Evolutionary conservation across 2,113 vertebrate species (phyloP), one percentile per base, ranked within the genome.

Genomic region (Lamprologus tigripictilis): DNA sequence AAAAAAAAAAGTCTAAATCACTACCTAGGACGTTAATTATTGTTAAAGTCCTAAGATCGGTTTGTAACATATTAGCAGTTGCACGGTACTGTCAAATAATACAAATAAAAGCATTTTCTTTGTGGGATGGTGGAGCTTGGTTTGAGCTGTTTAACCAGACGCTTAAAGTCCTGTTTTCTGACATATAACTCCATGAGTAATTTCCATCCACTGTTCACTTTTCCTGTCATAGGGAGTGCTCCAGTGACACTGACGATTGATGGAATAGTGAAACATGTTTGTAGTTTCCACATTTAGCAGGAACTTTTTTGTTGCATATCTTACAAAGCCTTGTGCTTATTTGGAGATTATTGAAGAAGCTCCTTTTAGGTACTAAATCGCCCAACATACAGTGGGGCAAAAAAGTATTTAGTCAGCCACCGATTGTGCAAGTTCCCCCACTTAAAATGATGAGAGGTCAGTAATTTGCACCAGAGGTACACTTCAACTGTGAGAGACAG

Each of bases 211-310:
- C 68, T 26, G 21, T 73, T 73, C 40, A 23, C 37, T 17, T 23
- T 73, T 45, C 1, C 37, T 23, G 21, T 73, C 66, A 17, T 26
- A 42, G 63, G 63, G 63, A 68, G 35, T 71, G 66, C 37, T 71
- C n/a, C 37, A 23, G 66, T 9, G 37, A 23, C 66, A 16, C 66
- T 23, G 5, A 45, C 3, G n/a, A 42, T 71, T 45, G 13, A 23
- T 71, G 66, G 37, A 71, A 17, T 73, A 26, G 68, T 73, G 40
- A 45, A 23, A 71, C 66, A 16, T 42, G 8, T 71, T 45, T 71
- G 12, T 71, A 42, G 66, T 45, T 45, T 71, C 21, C 8, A 45
- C 8, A 26, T 73, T 73, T 73, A 45, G 4, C 21, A 26, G 21
- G 8, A 73, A 45, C 21, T 2, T 23, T 45, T 73, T 73, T 45